A percentile compares a stretch with the other conserved stretches of the same genome.
Conservation (phyloP, 2,888 invertebrate genomes). For the Ligdia adustata region DNA sequence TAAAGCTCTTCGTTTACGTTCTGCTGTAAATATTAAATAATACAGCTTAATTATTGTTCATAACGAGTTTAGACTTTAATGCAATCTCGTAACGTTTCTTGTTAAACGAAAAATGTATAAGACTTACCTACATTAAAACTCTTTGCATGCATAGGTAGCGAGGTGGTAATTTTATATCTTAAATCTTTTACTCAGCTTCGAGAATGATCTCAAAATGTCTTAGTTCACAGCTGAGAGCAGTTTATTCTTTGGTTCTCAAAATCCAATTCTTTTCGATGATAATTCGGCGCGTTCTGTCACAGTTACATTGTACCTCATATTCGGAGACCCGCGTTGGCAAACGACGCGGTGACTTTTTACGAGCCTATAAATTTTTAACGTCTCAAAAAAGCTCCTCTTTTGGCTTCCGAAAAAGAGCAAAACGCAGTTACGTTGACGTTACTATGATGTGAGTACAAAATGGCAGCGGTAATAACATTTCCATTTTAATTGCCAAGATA, state of each 20-base stretch:
- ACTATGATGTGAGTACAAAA: conserved; percentile 48
- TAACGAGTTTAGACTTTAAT: too few relatives aligned
- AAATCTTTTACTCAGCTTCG: too few relatives aligned
- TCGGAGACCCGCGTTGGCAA: conserved; percentile 58
- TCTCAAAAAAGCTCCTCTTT: conserved; percentile 68
- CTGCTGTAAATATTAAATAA: too few relatives aligned
- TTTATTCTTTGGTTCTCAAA: conserved; percentile 7
- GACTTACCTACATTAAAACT: too few relatives aligned
- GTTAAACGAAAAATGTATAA: too few relatives aligned
- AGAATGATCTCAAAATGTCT: too few relatives aligned
- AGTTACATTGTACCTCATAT: conserved; percentile 64
- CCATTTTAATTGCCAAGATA: conserved; percentile 21
- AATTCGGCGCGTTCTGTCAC: conserved; percentile 44
- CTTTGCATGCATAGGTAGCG: too few relatives aligned
- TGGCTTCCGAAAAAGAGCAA: conserved; percentile 53
- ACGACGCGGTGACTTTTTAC: conserved; percentile 71
- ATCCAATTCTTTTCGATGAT: conserved; percentile 27
- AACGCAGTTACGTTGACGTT: conserved; percentile 48
- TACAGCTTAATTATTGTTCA: too few relatives aligned
- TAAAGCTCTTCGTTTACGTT: not conserved
- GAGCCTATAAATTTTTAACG: conserved; percentile 77
- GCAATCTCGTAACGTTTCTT: too few relatives aligned
- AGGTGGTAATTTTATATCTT: too few relatives aligned
- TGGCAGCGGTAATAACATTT: conserved; percentile 21
- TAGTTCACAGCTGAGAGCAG: too few relatives aligned